Evolutionary conservation across 1,140 invertebrate species (phyloP).

Genomic region (Drosophila eugracilis): DNA sequence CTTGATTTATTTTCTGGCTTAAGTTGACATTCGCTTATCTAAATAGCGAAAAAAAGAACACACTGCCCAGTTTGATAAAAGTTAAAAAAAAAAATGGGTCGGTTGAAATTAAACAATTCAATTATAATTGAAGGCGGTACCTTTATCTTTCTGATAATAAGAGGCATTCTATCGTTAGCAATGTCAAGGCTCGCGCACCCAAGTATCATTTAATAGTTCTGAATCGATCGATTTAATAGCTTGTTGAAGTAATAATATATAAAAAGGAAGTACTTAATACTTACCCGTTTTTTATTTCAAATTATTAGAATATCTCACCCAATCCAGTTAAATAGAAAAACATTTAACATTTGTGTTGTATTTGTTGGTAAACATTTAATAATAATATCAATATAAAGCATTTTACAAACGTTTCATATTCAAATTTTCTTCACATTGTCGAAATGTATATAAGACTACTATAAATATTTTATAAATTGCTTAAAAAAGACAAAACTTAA

Average conservation of each 20-base stretch:
- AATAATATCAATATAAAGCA: constrained; percentile 77
- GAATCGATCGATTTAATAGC: background rate
- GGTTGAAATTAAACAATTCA: background rate
- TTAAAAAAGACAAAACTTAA: constrained; percentile 60
- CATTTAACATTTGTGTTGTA: background rate
- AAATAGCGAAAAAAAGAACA: background rate
- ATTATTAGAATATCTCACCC: background rate
- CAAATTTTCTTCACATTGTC: constrained; percentile 61
- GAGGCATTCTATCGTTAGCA: background rate
- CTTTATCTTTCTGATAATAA: constrained; percentile 11
- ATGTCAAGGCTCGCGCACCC: background rate
- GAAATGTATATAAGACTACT: constrained; percentile 62
- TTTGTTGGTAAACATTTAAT: constrained; percentile 77
- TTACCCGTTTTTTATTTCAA: background rate
- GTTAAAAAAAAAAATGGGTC: background rate
- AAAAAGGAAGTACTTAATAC: background rate
- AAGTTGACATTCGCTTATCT: constrained; percentile 1
- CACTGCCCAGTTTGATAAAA: background rate
- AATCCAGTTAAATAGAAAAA: background rate
- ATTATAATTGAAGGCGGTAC: background rate
- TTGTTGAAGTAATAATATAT: too few species aligned
- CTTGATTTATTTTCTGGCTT: background rate
- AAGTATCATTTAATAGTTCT: background rate
- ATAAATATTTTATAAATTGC: constrained; percentile 66
- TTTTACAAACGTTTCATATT: constrained; percentile 72